Evolutionary conservation across 2,113 vertebrate species (phyloP).

Genomic region (Halichoeres trimaculatus): DNA sequence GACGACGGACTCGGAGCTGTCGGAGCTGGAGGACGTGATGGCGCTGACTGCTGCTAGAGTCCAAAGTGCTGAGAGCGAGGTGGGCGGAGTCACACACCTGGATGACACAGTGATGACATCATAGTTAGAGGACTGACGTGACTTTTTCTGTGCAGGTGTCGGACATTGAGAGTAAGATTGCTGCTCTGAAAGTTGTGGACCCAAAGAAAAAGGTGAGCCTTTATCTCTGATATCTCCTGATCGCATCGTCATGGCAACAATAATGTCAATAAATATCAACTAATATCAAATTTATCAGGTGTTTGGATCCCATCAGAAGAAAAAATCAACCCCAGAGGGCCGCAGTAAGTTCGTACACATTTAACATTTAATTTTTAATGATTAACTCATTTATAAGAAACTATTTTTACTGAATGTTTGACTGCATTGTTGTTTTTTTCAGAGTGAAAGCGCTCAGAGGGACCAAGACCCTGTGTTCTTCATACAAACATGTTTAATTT

Average conservation of each 20-base stretch:
- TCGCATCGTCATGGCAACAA: not conserved
- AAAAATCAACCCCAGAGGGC: no score
- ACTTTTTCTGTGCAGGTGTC: conserved; percentile 84
- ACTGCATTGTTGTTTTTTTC: no score
- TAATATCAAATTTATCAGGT: no score
- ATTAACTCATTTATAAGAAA: no score
- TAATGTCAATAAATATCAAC: not conserved
- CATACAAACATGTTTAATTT: no score
- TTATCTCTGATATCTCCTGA: not conserved
- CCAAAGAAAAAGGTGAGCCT: conserved; percentile 84
- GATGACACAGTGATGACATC: not conserved
- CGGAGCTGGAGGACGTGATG: conserved; percentile 91
- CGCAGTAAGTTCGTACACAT: no score
- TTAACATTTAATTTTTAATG: no score
- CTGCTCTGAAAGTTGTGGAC: conserved; percentile 85
- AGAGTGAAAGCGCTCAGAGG: no score
- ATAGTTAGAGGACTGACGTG: not conserved
- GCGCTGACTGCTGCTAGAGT: conserved; percentile 83
- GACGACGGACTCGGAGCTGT: conserved; percentile 87
- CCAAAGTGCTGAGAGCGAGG: conserved; percentile 87
- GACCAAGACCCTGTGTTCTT: no score
- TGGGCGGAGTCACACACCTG: conserved; percentile 14
- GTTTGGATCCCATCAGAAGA: no score
- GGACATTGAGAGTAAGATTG: conserved; percentile 90
- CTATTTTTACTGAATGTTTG: no score